Conservation (phyloP, 2,797 vertebrate genomes). For the Mus minutoides region DNA sequence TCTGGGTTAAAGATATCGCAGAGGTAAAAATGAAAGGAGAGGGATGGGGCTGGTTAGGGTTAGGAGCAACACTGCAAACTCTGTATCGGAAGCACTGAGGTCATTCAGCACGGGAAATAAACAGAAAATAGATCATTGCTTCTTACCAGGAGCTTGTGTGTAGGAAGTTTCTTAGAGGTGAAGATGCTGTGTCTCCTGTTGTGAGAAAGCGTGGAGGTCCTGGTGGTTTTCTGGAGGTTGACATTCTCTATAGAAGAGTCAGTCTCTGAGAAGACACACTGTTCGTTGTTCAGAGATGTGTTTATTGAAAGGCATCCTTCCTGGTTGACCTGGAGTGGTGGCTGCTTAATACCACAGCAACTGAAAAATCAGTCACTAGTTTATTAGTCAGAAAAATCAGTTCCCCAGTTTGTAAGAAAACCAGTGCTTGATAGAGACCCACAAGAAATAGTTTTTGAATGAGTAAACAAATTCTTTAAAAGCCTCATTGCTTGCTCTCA, state of each 20-base stretch:
- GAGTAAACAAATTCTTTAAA: background rate
- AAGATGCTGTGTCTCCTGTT: background rate
- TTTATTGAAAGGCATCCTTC: background rate
- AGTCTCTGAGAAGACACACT: background rate
- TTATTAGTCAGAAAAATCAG: background rate
- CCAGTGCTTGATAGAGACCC: background rate
- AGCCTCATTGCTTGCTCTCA: background rate
- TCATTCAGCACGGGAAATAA: background rate
- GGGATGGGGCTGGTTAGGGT: background rate
- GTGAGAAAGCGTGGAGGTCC: background rate
- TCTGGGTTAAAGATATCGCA: slow-evolving; percentile 19
- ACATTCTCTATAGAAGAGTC: background rate
- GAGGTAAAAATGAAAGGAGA: background rate
- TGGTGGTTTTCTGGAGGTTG: background rate
- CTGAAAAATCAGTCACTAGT: background rate
- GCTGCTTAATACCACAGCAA: background rate
- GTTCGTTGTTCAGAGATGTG: background rate
- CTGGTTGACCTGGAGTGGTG: background rate
- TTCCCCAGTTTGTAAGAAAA: background rate
- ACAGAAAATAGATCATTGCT: background rate
- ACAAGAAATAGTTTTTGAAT: background rate
- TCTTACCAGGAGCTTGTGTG: background rate
- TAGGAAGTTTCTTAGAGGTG: background rate
- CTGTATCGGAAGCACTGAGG: background rate
- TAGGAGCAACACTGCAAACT: background rate